These are phyloP conservation scores for Apis dorsata DNA, from an alignment of 1,140 invertebrate genomes.

Conservation along the genomic window DNA sequence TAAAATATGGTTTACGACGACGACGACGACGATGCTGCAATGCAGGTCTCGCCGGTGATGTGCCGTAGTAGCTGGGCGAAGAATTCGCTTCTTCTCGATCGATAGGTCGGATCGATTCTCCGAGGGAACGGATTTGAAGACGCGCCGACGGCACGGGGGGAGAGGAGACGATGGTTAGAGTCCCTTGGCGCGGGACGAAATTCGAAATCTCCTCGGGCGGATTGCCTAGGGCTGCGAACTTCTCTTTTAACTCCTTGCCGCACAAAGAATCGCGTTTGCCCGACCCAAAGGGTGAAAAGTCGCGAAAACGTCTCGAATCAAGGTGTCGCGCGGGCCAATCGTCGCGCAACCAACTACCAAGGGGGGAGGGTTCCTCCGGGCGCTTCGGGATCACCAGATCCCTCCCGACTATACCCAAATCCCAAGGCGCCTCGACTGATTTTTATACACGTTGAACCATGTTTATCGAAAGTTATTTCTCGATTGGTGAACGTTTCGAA, in stretches of 20 bases:
- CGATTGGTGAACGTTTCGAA: background rate
- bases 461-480: constrained; percentile 30
- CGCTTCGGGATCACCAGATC: constrained; percentile 33
- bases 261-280: constrained; percentile 59
- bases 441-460: background rate
- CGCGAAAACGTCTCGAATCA: constrained; percentile 62
- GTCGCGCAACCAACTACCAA: constrained; percentile 37
- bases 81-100: constrained; percentile 46
- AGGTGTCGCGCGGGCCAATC: constrained; percentile 59
- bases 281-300: constrained; percentile 62
- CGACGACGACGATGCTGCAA: constrained; percentile 30
- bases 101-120: constrained; percentile 59
- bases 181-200: constrained; percentile 42
- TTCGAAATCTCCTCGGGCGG: constrained; percentile 63
- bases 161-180: background rate
- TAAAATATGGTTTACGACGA: constrained; percentile 51
- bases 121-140: constrained; percentile 59
- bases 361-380: constrained; percentile 40
- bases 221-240: constrained; percentile 58
- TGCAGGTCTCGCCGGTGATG: constrained; percentile 20
- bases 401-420: constrained; percentile 28
- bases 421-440: constrained; percentile 23
- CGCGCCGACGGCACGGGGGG: constrained; percentile 5
- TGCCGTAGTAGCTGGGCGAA: too few relatives aligned
- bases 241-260: constrained; percentile 57